Percentiles rank a stretch among this genome's conserved stretches.
Conservation (phyloP, 2,888 invertebrate species). For the Phengaris arion region DNA sequence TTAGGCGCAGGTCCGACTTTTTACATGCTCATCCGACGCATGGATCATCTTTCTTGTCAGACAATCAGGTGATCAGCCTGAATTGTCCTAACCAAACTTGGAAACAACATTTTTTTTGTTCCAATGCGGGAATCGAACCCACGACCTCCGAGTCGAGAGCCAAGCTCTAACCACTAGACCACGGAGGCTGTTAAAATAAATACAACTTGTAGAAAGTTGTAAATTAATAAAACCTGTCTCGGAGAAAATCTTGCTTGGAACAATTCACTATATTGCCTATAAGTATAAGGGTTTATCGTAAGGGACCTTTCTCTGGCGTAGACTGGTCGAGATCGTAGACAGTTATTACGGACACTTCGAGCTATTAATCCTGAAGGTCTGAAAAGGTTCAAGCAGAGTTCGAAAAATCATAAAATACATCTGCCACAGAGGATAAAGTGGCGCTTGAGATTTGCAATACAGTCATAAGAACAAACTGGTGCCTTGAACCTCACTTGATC, state of each 20-base stretch:
- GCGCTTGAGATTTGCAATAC: slow-evolving; percentile 21
- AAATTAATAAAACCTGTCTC: neutral
- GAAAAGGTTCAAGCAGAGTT: slow-evolving; percentile 18
- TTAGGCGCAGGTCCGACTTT: too few species aligned
- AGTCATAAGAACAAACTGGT: slow-evolving; percentile 19
- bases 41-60: too few species aligned
- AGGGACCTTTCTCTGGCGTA: slow-evolving; percentile 5
- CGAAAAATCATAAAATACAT: slow-evolving; percentile 25
- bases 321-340: slow-evolving; percentile 12
- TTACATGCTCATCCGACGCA: too few species aligned
- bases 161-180: too few species aligned
- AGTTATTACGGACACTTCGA: slow-evolving; percentile 21
- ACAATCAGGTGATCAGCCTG: too few species aligned
- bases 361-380: slow-evolving; percentile 22
- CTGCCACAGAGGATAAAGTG: slow-evolving; percentile 24
- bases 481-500: slow-evolving; percentile 4
- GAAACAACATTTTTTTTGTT: too few species aligned
- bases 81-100: too few species aligned
- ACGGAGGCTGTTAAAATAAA: too few species aligned
- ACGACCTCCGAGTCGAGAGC: too few species aligned
- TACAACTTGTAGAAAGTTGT: neutral
- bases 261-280: slow-evolving; percentile 1
- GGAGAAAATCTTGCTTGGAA: neutral
- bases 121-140: too few species aligned
- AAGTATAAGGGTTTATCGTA: slow-evolving; percentile 10